Evolutionary conservation across 1,140 invertebrate genomes (phyloP).

Genomic region (Pseudomyrmex flavicornis): DNA sequence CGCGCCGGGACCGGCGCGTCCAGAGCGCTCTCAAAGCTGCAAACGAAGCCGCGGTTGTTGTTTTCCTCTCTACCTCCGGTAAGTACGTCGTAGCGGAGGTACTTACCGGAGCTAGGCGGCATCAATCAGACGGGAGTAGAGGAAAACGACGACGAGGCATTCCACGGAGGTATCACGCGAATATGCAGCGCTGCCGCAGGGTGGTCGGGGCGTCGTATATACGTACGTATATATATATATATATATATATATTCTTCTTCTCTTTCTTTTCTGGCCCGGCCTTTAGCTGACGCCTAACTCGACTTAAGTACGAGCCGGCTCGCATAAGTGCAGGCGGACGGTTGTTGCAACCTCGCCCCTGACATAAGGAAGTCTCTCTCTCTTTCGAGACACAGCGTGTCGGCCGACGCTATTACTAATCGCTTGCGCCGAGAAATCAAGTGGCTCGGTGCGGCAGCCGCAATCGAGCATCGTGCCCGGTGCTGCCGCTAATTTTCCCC

Average conservation of each 20-base stretch:
- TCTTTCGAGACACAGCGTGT: not conserved
- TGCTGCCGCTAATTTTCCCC: conserved; percentile 60
- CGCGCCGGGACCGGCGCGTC: not conserved
- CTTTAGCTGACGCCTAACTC: conserved; percentile 67
- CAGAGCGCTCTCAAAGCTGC: not conserved
- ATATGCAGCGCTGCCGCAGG: conserved; percentile 34
- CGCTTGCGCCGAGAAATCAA: conserved; percentile 75
- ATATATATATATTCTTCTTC: too few relatives aligned
- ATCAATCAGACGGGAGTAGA: conserved; percentile 71
- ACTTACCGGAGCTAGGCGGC: conserved; percentile 69
- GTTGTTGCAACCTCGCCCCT: conserved; percentile 52
- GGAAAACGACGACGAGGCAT: conserved; percentile 49
- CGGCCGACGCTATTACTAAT: conserved; percentile 67
- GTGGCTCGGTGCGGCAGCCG: conserved; percentile 31
- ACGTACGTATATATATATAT: too few relatives aligned
- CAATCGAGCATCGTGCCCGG: conserved; percentile 44
- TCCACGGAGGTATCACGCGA: conserved; percentile 40
- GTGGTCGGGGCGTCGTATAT: not conserved
- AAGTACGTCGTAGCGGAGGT: conserved; percentile 61
- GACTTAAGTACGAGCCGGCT: conserved; percentile 58
- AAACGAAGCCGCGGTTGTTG: not conserved
- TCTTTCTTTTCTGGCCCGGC: conserved; percentile 27
- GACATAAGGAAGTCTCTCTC: conserved; percentile 45
- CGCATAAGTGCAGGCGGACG: conserved; percentile 47
- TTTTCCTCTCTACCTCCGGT: conserved; percentile 29